A percentile compares a stretch with the other conserved stretches of the same genome.
phyloP scores from a whole-genome alignment of 2,797 vertebrate genomes.

The Gymnothorax reevesii region DNA sequence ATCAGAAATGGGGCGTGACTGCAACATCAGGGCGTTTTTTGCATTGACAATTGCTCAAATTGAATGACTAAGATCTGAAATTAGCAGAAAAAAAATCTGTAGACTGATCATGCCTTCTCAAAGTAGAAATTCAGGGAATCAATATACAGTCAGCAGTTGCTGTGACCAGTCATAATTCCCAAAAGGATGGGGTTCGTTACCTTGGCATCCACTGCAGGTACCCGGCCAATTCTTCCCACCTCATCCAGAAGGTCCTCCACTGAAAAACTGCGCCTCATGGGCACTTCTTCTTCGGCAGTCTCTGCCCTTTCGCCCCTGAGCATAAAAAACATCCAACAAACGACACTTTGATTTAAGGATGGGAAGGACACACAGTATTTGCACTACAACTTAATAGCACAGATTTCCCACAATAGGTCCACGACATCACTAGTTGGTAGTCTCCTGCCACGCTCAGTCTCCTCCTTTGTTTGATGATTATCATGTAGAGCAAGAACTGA shows the following conservation, averaged over 20 bases:
- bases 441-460: too few species aligned
- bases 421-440: too few species aligned
- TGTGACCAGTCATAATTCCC: neutral
- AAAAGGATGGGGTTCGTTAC: conserved; percentile 44
- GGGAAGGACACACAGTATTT: too few species aligned
- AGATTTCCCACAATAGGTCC: too few species aligned
- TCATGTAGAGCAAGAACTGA: too few species aligned
- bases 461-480: too few species aligned
- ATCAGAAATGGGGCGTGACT: too few species aligned
- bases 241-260: conserved; percentile 80
- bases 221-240: conserved; percentile 79
- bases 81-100: too few species aligned
- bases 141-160: neutral
- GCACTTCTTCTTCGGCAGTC: conserved; percentile 61
- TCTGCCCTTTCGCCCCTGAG: conserved; percentile 54
- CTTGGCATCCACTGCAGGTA: conserved; percentile 71
- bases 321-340: neutral
- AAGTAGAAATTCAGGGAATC: neutral
- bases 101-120: neutral
- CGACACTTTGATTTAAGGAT: neutral
- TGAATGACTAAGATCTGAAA: too few species aligned
- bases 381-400: too few species aligned
- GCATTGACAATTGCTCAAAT: too few species aligned
- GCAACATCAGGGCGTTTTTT: too few species aligned
- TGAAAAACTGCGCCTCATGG: conserved; percentile 76